Base-by-base conservation (phyloP, 2,888 invertebrate species). In the Rugalucina vietnamica region DNA sequence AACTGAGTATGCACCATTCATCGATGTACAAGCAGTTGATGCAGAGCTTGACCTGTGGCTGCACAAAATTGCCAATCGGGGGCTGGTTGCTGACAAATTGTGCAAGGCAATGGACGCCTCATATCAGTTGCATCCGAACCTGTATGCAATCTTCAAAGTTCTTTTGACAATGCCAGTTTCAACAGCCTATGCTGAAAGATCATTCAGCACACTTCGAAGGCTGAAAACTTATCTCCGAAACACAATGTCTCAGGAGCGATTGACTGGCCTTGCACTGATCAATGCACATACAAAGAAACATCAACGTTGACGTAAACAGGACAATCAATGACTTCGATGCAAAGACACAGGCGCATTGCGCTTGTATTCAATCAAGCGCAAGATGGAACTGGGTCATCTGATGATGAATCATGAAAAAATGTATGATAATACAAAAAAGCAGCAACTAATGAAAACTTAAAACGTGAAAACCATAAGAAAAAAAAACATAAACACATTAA, bases 91-190 rank as follows among this genome's bases (percentile, higher is more conserved):
- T 21, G 76, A 60, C 21, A 76, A 76, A 10, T 24, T 60, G 4
- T 21, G 32, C 14, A 57, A 57, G 10, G 76, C 39, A 21, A 43
- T 69, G 29, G 43, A 69, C 32, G 76, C 24, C 0, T 24, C 5
- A 36, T 43, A 69, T 49, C 43, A 76, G 43, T 43, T 71, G 3
- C 37, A 29, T 8, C 54, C 49, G 14, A 69, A 77, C 49, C 27
- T 70, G 24, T 32, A 73, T 39, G 12, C 37, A 2, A 60, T 37
- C 10, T 27, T 79, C 3, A 39, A 72, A 24, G 32, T 79, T 18
- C 65, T 79, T 5, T 29, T 57, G 24, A 57, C 72, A 57, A 79
- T 79, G 79, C 73, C 73, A 3, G 79, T 73, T 27, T 74, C 69
- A n/a, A 74, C 69, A 36, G 65, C 69, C 0, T 65, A 65, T 10